Base-by-base conservation (phyloP, 2,797 vertebrate species). In the Mycteria americana region DNA sequence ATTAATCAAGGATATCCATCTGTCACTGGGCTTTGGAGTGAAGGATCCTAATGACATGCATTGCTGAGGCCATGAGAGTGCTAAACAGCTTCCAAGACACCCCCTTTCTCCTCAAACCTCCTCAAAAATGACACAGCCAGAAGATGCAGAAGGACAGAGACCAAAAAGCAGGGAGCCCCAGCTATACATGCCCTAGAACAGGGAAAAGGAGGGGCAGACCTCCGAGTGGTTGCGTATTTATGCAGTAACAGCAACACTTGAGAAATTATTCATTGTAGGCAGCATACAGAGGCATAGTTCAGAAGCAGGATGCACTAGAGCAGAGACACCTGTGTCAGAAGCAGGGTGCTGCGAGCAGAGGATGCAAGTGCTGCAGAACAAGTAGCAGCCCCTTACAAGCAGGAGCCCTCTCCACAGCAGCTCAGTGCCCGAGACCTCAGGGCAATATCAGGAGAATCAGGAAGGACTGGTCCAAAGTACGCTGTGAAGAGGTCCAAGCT, bases 341-440 rank as follows among this genome's bases (percentile, higher is more conserved):
- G 46, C 28, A 33, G 39, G 18, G 19, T 31, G 64, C 69, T 65
- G 31, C 1, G 3, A 62, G 48, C 31, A 46, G 43, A 74, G 19
- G 60, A 57, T 18, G 12, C 1, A 1, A 63, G 27, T 27, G 28
- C 35, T 22, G 14, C 27, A 73, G 25, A 82, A 53, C 11, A 43
- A 69, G 54, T 3, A 77, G 35, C 11, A 59, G 21, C 12, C n/a
- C 41, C 69, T 76, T 14, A 45, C 31, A 39, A 53, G 51, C 24
- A 60, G n/a, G 15, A 72, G 41, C 50, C 14, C 15, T n/a, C 46
- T 43, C 30, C 2, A 0, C 0, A 0, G 43, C 50, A 53, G 72
- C 19, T 77, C 33, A 33, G 54, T 21, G 27, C 53, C 41, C 1
- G 4, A 73, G n/a, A 83, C 22, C 41, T 79, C 57, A n/a, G 54